Percentiles rank a stretch among this genome's conserved stretches.
Evolutionary conservation across 1,140 invertebrate genomes (phyloP).

Genomic region (Tetragonula clypearis): DNA sequence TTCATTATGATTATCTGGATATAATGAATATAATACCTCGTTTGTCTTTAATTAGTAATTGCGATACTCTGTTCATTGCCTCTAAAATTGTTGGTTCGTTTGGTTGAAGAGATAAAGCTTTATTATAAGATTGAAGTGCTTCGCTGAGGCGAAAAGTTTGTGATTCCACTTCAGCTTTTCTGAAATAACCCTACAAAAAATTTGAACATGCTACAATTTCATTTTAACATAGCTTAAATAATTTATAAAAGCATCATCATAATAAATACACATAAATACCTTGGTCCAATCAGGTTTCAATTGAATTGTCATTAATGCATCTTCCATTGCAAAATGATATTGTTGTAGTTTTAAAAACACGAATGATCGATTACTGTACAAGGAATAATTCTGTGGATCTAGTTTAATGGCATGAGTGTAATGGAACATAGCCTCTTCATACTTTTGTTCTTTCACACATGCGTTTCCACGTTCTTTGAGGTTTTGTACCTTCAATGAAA

Average conservation of each 20-base stretch:
- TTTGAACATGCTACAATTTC: conserved; percentile 2
- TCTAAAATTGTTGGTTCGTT: conserved; percentile 86
- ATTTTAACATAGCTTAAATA: background rate
- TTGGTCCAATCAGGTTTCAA: conserved; percentile 91
- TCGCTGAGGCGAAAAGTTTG: conserved; percentile 86
- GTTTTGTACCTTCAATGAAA: conserved; percentile 78
- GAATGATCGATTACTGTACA: conserved; percentile 91
- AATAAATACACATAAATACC: conserved; percentile 79
- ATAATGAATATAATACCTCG: conserved; percentile 70
- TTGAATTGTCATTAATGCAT: conserved; percentile 89
- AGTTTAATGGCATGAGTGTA: conserved; percentile 91
- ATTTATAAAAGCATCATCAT: background rate
- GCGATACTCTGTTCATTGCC: conserved; percentile 85
- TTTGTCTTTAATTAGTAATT: conserved; percentile 83
- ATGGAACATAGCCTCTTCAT: conserved; percentile 89
- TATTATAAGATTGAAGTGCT: conserved; percentile 88
- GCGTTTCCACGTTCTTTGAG: conserved; percentile 89
- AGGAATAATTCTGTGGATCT: conserved; percentile 86
- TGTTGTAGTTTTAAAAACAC: conserved; percentile 90
- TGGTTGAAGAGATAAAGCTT: conserved; percentile 86
- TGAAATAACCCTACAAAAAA: conserved; percentile 88
- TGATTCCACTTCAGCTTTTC: conserved; percentile 90
- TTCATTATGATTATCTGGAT: background rate
- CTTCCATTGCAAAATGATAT: conserved; percentile 89
- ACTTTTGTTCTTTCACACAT: conserved; percentile 88